Evolutionary conservation across 2,113 vertebrate genomes (phyloP), one percentile per base, ranked within the genome.

Genomic region (Actenoides hombroni): DNA sequence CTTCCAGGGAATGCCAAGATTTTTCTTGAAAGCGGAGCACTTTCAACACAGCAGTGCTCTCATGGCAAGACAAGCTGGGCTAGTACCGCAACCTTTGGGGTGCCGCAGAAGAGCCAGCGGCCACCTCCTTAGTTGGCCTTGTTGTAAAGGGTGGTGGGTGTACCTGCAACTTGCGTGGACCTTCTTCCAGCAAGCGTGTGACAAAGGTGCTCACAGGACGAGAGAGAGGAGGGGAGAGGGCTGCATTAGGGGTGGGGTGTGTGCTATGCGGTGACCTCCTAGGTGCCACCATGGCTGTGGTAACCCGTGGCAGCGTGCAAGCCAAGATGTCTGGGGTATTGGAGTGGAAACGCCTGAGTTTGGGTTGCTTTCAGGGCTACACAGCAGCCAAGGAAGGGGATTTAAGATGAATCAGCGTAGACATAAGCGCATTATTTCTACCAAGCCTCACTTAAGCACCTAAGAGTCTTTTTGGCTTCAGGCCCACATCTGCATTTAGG

Each of bases 221-320:
- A 37, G 39, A 48, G 64, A 42, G 63, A 33, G 37, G 31, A 74
- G 51, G 16, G 35, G 25, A 69, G 6, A 40, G 1, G 2, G 10
- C 44, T 74, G 39, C 4, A 0, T 6, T n/a, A 18, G 28, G 69
- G 28, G 33, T 24, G 5, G 39, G 25, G 28, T 2, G 5, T 11
- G n/a, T 40, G 65, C 10, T 0, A 21, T 2, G 0, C 1, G 2
- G 25, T 1, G 9, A 15, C 11, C 49, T n/a, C 31, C 42, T 64
- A 0, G 1, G 2, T 87, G 44, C 73, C 73, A 10, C 57, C 1
- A 0, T 7, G 31, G 4, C 19, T 4, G 3, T 2, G 6, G 67
- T 53, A 39, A 19, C 33, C 5, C 16, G 15, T 20, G 57, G 54
- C 18, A 1, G 2, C 1, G 4, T 57, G 37, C 29, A 10, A 25